Base-by-base conservation (phyloP, 30 jellyfish, hydroid and myxozoan genomes). In the Turritopsis dohrnii region DNA sequence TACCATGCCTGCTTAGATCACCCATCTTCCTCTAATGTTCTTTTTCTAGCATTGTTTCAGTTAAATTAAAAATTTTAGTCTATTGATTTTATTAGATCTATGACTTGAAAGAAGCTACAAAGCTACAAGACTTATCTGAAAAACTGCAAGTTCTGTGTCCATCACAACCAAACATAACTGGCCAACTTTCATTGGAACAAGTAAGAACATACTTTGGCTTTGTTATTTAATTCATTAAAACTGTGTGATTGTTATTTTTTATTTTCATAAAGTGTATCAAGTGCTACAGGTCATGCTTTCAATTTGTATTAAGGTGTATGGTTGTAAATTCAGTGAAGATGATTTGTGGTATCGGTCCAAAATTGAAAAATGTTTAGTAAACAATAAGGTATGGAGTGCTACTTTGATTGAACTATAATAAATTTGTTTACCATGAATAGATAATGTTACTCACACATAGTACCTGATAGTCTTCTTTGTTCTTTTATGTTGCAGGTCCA, bases 261-360 rank as follows among this genome's bases (percentile, higher is more conserved):
- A n/a, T n/a, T n/a, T n/a, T n/a, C n/a, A n/a, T n/a, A n/a, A n/a
- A n/a, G n/a, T n/a, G n/a, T 41, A 41, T 41, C 5, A 41, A 3
- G 60, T 41, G 60, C 60, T 13, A 41, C 60, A 3, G 5, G 13
- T 3, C 13, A 5, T 3, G 60, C 60, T 41, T 41, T 41, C 13
- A 13, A 41, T 41, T 13, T 41, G 9, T 41, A 3, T 41, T 13
- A 3, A 41, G 60, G 13, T 41, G 30, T 69, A 69, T 69, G 77
- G 77, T 69, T 69, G 77, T 69, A 69, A 69, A 21, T 69, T 69
- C 19, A 69, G 77, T 69, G 77, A 69, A 69, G 77, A 69, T 19
- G 22, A 27, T 69, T 69, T 69, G 77, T 69, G 77, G 77, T 69
- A 69, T 69, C 77, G 77, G 19, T 69, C 31, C 30, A n/a, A 27